Evolutionary conservation across 37 sponge, comb jelly and placozoan species (phyloP).

Genomic region (Cliona cf. orientalis): DNA sequence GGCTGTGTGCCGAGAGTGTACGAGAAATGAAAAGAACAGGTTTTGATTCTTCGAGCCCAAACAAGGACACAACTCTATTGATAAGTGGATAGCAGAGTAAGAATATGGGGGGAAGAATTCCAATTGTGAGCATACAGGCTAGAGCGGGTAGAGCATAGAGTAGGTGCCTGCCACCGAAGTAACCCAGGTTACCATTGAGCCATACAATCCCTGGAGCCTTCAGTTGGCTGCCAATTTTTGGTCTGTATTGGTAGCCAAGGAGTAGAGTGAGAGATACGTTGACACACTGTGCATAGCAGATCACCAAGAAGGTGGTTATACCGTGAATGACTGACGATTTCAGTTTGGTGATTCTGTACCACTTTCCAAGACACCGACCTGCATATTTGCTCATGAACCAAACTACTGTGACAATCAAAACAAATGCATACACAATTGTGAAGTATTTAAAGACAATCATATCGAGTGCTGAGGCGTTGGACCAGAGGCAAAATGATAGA

Average conservation of each 20-base stretch:
- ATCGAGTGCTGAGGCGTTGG: no score
- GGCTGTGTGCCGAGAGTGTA: background rate
- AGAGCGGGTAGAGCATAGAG: conserved; percentile 53
- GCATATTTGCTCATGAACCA: conserved; percentile 26
- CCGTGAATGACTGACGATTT: conserved; percentile 26
- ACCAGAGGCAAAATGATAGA: no score
- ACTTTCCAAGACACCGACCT: background rate
- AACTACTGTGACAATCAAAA: background rate
- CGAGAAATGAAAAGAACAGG: background rate
- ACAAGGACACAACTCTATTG: conserved; percentile 12
- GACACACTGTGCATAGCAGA: conserved; percentile 37
- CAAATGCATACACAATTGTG: background rate
- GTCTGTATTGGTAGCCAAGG: background rate
- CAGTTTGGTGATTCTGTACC: background rate
- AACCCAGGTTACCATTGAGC: conserved; percentile 30
- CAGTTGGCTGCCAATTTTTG: background rate
- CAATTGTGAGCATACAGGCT: conserved; percentile 16
- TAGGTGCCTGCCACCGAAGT: conserved; percentile 38
- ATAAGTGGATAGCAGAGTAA: conserved; percentile 13
- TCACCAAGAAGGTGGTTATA: conserved; percentile 29
- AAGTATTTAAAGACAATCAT: no score
- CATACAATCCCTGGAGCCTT: background rate
- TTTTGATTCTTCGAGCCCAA: conserved; percentile 7
- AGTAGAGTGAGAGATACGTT: conserved; percentile 20
- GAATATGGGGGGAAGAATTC: conserved; percentile 8